Evolutionary conservation across 2,113 vertebrate species (phyloP).

Genomic region (Mesembrinibis cayennensis): DNA sequence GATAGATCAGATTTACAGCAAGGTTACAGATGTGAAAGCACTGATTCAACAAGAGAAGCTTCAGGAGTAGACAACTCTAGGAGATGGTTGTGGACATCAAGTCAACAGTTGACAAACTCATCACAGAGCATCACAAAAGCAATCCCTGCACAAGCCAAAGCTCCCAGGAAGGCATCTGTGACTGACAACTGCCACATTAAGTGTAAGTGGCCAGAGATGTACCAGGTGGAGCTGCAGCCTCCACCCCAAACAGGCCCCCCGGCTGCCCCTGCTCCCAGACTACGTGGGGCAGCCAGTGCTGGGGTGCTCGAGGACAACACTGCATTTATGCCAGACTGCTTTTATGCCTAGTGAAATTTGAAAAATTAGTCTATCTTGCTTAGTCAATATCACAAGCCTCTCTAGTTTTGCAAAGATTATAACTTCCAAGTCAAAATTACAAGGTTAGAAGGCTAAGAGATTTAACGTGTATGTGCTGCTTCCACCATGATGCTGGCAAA

Average conservation of each 20-base stretch:
- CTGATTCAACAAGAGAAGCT: background rate
- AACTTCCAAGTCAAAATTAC: background rate
- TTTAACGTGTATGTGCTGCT: background rate
- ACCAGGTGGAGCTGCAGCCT: background rate
- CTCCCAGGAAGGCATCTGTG: background rate
- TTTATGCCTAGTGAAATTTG: background rate
- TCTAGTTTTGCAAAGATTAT: background rate
- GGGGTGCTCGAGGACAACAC: accelerated
- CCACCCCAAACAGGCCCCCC: too few species aligned
- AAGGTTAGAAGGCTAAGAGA: background rate
- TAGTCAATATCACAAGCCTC: background rate
- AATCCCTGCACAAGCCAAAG: background rate
- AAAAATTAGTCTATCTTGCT: background rate
- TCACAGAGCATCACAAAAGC: background rate
- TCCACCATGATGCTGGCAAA: background rate
- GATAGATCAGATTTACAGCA: background rate
- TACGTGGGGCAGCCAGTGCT: accelerated
- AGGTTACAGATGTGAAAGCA: background rate
- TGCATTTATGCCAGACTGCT: background rate
- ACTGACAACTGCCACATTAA: background rate
- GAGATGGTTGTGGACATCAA: background rate
- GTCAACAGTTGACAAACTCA: background rate
- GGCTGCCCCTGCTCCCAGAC: accelerated
- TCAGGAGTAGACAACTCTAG: background rate
- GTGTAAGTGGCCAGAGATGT: background rate